Conservation (phyloP, 2,113 vertebrate species). For the Cryptoleucopteryx plumbea region DNA sequence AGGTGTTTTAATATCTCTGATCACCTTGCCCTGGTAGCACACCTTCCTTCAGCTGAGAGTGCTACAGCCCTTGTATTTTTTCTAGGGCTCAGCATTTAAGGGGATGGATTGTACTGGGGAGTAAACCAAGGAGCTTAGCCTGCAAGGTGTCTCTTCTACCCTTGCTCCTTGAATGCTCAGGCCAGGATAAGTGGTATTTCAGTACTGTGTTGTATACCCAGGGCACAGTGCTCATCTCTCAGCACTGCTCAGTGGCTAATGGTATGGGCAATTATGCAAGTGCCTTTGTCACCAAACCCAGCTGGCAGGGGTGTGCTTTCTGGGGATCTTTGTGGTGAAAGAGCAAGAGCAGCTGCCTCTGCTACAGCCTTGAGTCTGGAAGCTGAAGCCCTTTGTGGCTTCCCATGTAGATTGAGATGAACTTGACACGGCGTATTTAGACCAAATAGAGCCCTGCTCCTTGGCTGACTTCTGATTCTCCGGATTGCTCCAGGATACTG, state of each 20-base stretch:
- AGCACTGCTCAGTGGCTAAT: background rate
- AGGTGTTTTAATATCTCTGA: background rate
- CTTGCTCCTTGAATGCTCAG: background rate
- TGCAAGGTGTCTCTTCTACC: fast-evolving
- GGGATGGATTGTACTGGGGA: background rate
- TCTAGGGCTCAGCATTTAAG: background rate
- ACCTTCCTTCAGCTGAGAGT: background rate
- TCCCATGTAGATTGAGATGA: background rate
- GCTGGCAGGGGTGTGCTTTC: background rate
- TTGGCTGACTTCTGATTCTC: background rate
- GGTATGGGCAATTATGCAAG: fast-evolving
- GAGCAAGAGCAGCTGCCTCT: background rate
- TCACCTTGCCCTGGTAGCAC: background rate
- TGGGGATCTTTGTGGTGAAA: background rate
- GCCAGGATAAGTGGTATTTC: background rate
- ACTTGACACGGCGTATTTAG: fast-evolving
- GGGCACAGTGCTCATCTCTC: background rate
- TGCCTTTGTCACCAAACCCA: background rate
- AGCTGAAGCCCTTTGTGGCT: background rate
- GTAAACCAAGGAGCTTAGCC: background rate
- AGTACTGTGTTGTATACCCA: background rate
- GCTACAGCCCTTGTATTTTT: background rate
- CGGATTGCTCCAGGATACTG: background rate
- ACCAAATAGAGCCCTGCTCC: background rate
- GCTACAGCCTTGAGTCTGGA: background rate